These are phyloP conservation scores for Henricia sp. DNA, from an alignment of 53 echinoderm and acorn worm genomes.

Conservation along the genomic window DNA sequence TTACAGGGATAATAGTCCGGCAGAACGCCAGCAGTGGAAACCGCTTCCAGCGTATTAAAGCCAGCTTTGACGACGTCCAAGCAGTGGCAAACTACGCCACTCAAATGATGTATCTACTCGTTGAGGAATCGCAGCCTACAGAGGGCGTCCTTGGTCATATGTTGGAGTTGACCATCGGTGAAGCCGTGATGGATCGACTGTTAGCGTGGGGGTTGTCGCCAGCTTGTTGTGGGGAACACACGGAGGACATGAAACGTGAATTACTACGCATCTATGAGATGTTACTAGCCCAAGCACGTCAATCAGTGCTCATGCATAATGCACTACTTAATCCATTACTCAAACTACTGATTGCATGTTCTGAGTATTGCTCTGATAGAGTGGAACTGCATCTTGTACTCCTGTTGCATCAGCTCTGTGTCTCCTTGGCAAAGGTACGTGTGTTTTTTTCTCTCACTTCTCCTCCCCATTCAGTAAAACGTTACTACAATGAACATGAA, in stretches of 20 bases:
- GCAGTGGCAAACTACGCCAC: slow-evolving; percentile 89
- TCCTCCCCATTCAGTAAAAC: too few species aligned
- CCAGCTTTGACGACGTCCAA: slow-evolving; percentile 84
- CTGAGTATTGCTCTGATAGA: slow-evolving; percentile 76
- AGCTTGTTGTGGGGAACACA: slow-evolving; percentile 66
- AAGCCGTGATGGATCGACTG: slow-evolving; percentile 84
- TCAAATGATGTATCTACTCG: slow-evolving; percentile 94
- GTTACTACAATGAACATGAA: too few species aligned
- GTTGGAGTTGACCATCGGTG: slow-evolving; percentile 77
- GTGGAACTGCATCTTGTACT: slow-evolving; percentile 86
- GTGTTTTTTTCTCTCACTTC: background rate
- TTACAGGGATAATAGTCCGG: slow-evolving; percentile 64
- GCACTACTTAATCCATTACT: slow-evolving; percentile 90
- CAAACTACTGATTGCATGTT: slow-evolving; percentile 78
- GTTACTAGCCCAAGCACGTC: slow-evolving; percentile 82
- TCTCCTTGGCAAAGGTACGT: slow-evolving; percentile 76
- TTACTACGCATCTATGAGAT: slow-evolving; percentile 86
- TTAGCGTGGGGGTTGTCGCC: slow-evolving; percentile 82
- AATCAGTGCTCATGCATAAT: slow-evolving; percentile 86
- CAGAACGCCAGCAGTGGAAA: slow-evolving; percentile 59
- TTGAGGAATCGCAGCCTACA: slow-evolving; percentile 79
- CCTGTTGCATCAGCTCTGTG: slow-evolving; percentile 92
- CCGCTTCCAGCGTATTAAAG: slow-evolving; percentile 57
- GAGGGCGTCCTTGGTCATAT: slow-evolving; percentile 84
- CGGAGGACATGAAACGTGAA: slow-evolving; percentile 87